Conservation (phyloP, 1,140 invertebrate genomes). For the Onthophagus taurus region DNA sequence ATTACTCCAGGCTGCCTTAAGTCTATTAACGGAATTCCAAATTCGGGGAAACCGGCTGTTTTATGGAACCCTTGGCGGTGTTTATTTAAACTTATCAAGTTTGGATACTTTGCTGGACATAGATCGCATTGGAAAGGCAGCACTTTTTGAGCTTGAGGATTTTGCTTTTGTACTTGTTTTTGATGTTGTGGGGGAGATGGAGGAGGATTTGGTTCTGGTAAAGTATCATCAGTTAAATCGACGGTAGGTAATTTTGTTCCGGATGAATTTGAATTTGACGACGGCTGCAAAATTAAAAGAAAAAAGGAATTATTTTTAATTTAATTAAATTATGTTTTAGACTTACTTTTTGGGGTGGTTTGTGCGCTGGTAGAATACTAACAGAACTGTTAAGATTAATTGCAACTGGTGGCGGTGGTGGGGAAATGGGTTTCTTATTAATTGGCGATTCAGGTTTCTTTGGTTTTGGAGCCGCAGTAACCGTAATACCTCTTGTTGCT, state of each 20-base stretch:
- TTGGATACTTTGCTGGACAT: slow-evolving; percentile 61
- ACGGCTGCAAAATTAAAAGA: background rate
- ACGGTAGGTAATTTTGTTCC: slow-evolving; percentile 24
- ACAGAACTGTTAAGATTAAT: slow-evolving; percentile 64
- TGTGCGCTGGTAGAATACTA: slow-evolving; percentile 51
- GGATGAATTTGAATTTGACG: slow-evolving; percentile 1
- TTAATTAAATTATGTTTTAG: background rate
- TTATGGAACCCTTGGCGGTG: slow-evolving; percentile 63
- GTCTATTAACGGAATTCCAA: slow-evolving; percentile 64
- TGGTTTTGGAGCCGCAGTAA: slow-evolving; percentile 45
- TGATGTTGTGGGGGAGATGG: slow-evolving; percentile 1
- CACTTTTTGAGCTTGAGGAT: slow-evolving; percentile 23
- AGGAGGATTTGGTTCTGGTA: slow-evolving; percentile 8
- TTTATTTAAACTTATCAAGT: slow-evolving; percentile 50
- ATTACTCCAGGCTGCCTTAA: slow-evolving; percentile 54
- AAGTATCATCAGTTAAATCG: slow-evolving; percentile 31
- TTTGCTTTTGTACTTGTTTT: background rate
- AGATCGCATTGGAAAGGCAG: slow-evolving; percentile 53
- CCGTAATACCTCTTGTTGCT: slow-evolving; percentile 63
- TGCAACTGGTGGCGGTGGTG: slow-evolving; percentile 33
- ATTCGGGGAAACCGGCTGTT: slow-evolving; percentile 42
- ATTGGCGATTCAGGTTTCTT: slow-evolving; percentile 20
- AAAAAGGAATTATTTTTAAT: background rate
- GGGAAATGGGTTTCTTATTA: slow-evolving; percentile 23
- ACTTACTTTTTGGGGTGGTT: background rate